phyloP scores from a whole-genome alignment of 2,113 vertebrate genomes.

The Scopus umbretta region DNA sequence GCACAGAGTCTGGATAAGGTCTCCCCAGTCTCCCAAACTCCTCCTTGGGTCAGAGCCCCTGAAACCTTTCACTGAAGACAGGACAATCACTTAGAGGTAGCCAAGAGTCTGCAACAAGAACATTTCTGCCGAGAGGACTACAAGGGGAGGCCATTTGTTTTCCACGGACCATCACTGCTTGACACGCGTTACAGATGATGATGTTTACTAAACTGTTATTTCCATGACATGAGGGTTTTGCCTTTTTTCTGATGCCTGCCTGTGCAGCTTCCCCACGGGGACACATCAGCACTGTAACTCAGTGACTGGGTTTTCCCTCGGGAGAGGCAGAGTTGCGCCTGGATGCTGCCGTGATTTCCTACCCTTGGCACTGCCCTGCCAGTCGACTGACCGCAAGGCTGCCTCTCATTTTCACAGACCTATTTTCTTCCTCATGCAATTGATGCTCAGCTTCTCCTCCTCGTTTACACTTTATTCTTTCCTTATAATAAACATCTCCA shows the following conservation, averaged over 20 bases:
- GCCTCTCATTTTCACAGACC: not conserved
- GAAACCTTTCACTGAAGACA: not conserved
- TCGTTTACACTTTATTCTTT: not conserved
- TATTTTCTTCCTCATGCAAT: too few species aligned
- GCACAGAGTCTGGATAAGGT: too few species aligned
- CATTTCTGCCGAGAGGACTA: not conserved
- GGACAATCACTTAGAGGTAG: not conserved
- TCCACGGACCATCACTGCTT: not conserved
- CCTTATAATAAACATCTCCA: not conserved
- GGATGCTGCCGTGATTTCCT: not conserved
- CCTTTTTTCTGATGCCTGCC: not conserved
- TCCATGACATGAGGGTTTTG: accelerated
- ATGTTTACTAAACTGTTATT: not conserved
- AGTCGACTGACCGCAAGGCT: not conserved
- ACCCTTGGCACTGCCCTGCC: too few species aligned
- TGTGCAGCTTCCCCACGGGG: not conserved
- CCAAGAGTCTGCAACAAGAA: not conserved
- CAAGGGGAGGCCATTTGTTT: not conserved
- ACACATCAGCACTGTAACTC: accelerated
- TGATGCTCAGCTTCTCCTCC: not conserved
- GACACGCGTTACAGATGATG: accelerated
- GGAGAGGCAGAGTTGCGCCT: not conserved
- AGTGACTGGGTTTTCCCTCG: not conserved
- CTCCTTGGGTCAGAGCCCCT: not conserved
- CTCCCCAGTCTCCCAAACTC: not conserved